Conservation (phyloP, 1,140 invertebrate genomes). For the Pentalonia nigronervosa region DNA sequence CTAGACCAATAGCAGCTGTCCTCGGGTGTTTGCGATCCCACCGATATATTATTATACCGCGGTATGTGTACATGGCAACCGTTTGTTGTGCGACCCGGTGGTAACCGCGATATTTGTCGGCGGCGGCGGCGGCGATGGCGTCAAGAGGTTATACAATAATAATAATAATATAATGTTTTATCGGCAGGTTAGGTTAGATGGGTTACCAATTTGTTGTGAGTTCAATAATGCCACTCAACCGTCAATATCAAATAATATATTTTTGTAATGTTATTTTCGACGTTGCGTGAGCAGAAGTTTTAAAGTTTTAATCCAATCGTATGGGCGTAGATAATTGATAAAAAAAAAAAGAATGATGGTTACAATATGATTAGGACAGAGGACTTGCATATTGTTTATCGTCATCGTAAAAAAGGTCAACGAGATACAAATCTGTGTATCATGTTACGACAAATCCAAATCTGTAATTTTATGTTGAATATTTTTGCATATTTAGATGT, state of each 20-base stretch:
- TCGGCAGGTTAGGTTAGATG: neutral
- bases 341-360: neutral
- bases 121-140: neutral
- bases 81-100: conserved; percentile 9
- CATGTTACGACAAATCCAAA: no score
- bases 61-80: conserved; percentile 33
- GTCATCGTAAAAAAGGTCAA: no score
- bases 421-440: no score
- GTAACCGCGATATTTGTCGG: no score
- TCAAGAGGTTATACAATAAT: neutral
- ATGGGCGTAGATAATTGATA: no score
- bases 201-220: neutral
- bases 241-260: neutral
- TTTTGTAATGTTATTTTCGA: neutral
- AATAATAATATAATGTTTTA: neutral
- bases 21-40: neutral
- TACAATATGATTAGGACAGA: no score
- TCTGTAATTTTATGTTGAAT: no score
- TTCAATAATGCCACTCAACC: neutral
- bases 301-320: neutral
- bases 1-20: conserved; percentile 28
- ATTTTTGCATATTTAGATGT: no score
- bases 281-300: neutral
- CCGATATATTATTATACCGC: neutral
- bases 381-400: no score